Base-by-base conservation (phyloP, 1,140 invertebrate genomes). In the Aplysia californica region DNA sequence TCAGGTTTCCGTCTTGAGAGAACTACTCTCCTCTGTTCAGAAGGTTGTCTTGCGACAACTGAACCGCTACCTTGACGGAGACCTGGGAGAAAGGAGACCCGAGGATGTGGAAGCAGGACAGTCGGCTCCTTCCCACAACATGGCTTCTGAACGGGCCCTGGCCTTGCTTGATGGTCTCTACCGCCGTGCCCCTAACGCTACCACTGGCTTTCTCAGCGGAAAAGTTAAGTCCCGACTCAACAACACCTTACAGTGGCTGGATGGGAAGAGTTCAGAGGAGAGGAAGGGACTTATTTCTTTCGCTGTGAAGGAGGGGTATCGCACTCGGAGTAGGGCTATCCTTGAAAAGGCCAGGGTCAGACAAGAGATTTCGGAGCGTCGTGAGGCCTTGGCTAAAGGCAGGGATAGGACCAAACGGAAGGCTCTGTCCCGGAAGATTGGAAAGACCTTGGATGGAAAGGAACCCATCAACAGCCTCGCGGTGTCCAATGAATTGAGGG, bases 71-170 rank as follows among this genome's bases (percentile, higher is more conserved):
- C n/a, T n/a, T n/a, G n/a, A n/a, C n/a, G n/a, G n/a, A n/a, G n/a
- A n/a, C n/a, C n/a, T n/a, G n/a, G n/a, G n/a, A 20, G 59, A 10
- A 10, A 18, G 26, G 26, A 20, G 18, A 61, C 26, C 59, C 10
- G 59, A 31, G 20, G 29, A 35, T 33, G 20, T 67, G 65, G 15
- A 29, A 33, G 4, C 29, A 33, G 35, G 26, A 18, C 15, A 36
- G 65, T 10, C 4, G 29, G 65, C 65, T 18, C 65, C 65, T 67
- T 18, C 65, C 5, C 23, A 67, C 65, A 67, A 67, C 33, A 67
- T 67, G 65, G 4, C 15, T 5, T 31, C 65, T 10, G 65, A 67
- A 29, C 65, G 65, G 4, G 29, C 23, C 35, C 15, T 67, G 26
- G 65, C 15, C 10, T 33, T 67, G 4, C 20, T 38, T 33, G 65